phyloP scores from a whole-genome alignment of 2,113 vertebrate genomes.

The Eubucco bourcierii region DNA sequence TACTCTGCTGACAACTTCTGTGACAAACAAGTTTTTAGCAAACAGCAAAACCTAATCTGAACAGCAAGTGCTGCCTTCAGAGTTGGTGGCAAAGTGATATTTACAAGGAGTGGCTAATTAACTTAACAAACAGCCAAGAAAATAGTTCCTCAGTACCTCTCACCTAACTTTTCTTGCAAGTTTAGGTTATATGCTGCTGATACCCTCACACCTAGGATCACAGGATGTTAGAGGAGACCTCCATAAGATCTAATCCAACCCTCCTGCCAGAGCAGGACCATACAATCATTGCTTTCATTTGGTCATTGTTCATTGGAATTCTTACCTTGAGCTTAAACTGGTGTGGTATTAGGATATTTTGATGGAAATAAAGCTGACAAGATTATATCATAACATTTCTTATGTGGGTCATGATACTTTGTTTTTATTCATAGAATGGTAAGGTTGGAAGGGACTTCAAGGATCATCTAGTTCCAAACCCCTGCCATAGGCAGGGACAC shows the following conservation, averaged over 20 bases:
- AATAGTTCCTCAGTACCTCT: neutral
- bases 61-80: neutral
- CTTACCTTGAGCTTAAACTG: neutral
- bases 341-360: neutral
- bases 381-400: neutral
- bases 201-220: neutral
- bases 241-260: too few relatives aligned
- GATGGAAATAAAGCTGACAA: neutral
- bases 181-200: neutral
- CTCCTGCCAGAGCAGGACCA: too few relatives aligned
- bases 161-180: neutral
- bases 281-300: neutral
- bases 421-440: neutral
- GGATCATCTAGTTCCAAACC: too few relatives aligned
- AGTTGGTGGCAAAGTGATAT: neutral
- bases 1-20: neutral
- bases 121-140: rapidly evolving
- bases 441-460: too few relatives aligned
- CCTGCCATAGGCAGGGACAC: too few relatives aligned
- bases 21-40: neutral
- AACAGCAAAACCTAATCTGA: neutral
- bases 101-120: neutral
- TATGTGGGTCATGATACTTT: neutral
- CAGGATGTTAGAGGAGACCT: too few relatives aligned
- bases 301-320: neutral